These are phyloP conservation scores for Seira musarum DNA, from an alignment of 2,888 invertebrate species.

Conservation along the genomic window DNA sequence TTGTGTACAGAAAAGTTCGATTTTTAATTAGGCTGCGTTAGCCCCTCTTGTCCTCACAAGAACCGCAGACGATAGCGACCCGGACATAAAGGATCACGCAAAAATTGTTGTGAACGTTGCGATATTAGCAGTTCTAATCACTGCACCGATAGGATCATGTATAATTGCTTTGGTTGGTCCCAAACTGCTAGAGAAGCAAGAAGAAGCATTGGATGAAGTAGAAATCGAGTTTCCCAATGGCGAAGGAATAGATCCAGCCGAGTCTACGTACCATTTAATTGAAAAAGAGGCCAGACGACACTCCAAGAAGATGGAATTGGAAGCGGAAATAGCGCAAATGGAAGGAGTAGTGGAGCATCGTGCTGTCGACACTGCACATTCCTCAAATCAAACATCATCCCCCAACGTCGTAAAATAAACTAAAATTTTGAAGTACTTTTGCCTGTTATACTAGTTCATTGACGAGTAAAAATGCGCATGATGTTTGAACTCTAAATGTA, in stretches of 20 bases:
- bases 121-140: slow-evolving; percentile 64
- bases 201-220: slow-evolving; percentile 25
- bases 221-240: slow-evolving; percentile 61
- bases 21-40: slow-evolving; percentile 56
- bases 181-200: slow-evolving; percentile 29
- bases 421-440: too few species aligned
- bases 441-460: too few species aligned
- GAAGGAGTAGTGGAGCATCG: too few species aligned
- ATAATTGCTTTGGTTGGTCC: slow-evolving; percentile 60
- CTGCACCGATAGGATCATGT: slow-evolving; percentile 65
- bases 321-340: too few species aligned
- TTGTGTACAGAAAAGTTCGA: neutral
- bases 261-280: neutral
- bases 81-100: slow-evolving; percentile 15
- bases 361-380: too few species aligned
- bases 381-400: too few species aligned
- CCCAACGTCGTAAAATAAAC: too few species aligned
- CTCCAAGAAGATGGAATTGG: too few species aligned
- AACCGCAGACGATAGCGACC: slow-evolving; percentile 31
- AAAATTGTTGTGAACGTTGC: slow-evolving; percentile 61
- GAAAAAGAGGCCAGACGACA: too few species aligned
- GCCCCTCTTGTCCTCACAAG: slow-evolving; percentile 64
- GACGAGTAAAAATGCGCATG: too few species aligned
- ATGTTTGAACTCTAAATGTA: too few species aligned
- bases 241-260: slow-evolving; percentile 47